A percentile compares a stretch with the other conserved stretches of the same genome.
Evolutionary conservation across 2,888 invertebrate species (phyloP).

Genomic region (Octonoba sinensis): DNA sequence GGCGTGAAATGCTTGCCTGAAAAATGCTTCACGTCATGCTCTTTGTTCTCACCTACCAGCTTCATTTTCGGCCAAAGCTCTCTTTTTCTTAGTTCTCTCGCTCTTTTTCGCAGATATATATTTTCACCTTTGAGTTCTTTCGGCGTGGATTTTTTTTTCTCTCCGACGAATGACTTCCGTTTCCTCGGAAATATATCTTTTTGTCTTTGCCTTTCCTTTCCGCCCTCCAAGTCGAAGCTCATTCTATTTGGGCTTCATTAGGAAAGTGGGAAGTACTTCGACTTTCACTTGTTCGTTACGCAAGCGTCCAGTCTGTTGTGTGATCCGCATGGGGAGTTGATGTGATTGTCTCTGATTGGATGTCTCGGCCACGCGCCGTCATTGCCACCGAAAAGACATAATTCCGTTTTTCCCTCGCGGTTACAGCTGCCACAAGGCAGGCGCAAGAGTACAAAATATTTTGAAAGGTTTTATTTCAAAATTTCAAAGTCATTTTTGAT

Average conservation of each 20-base stretch:
- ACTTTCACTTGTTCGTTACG: constrained; percentile 36
- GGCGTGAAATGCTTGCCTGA: constrained; percentile 37
- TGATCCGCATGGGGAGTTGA: constrained; percentile 14
- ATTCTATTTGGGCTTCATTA: constrained; percentile 51
- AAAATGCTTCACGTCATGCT: constrained; percentile 43
- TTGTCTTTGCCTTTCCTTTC: neutral
- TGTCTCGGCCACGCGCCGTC: constrained; percentile 17
- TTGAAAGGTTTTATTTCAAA: too few relatives aligned
- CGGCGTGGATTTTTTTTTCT: constrained; percentile 13
- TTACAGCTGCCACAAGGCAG: too few relatives aligned
- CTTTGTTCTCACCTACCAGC: constrained; percentile 41
- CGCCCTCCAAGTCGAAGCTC: neutral
- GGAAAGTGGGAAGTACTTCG: constrained; percentile 25
- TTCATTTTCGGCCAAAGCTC: constrained; percentile 56
- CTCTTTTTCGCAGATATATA: neutral
- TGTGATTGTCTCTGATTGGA: constrained; percentile 17
- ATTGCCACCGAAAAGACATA: neutral
- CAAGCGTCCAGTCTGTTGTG: constrained; percentile 2
- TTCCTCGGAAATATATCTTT: constrained; percentile 22
- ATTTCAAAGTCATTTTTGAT: too few relatives aligned
- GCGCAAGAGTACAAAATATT: too few relatives aligned
- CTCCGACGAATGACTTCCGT: constrained; percentile 43
- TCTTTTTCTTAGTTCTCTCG: constrained; percentile 3
- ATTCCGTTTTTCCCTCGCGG: too few relatives aligned
- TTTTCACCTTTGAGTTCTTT: constrained; percentile 6